phyloP scores from a whole-genome alignment of 2,888 invertebrate genomes.

The Orthosia cruda region DNA sequence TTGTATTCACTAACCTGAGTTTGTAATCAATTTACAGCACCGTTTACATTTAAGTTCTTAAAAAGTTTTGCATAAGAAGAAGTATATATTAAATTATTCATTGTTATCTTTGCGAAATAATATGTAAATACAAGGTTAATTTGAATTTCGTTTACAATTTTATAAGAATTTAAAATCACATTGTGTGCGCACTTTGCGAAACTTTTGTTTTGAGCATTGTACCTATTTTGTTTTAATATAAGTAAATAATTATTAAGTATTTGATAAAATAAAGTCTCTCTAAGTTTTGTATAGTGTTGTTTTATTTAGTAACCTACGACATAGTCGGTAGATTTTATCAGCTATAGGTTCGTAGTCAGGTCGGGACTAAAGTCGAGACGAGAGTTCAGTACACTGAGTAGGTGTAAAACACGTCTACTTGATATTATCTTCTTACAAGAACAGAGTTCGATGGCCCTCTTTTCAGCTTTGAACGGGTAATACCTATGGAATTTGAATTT shows the following conservation, averaged over 20 bases:
- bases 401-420: slow-evolving; percentile 3
- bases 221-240: slow-evolving; percentile 37
- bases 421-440: slow-evolving; percentile 1
- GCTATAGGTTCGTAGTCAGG: not conserved
- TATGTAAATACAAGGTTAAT: slow-evolving; percentile 44
- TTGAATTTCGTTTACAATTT: slow-evolving; percentile 33
- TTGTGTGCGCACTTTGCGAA: slow-evolving; percentile 33
- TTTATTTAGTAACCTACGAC: slow-evolving; percentile 29
- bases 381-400: not conserved
- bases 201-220: slow-evolving; percentile 37
- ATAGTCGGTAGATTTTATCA: not conserved
- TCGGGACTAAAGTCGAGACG: not conserved
- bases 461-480: not conserved
- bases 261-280: slow-evolving; percentile 73
- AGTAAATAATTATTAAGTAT: slow-evolving; percentile 48
- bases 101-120: slow-evolving; percentile 20
- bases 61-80: slow-evolving; percentile 16
- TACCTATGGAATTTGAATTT: not conserved
- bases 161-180: slow-evolving; percentile 33
- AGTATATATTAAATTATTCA: slow-evolving; percentile 30
- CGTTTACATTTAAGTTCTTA: slow-evolving; percentile 18
- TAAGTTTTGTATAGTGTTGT: slow-evolving; percentile 64
- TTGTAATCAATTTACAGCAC: slow-evolving; percentile 35
- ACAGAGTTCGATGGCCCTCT: not conserved
- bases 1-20: slow-evolving; percentile 40